phyloP scores from a whole-genome alignment of 2,113 vertebrate genomes.

The Noctilio leporinus region DNA sequence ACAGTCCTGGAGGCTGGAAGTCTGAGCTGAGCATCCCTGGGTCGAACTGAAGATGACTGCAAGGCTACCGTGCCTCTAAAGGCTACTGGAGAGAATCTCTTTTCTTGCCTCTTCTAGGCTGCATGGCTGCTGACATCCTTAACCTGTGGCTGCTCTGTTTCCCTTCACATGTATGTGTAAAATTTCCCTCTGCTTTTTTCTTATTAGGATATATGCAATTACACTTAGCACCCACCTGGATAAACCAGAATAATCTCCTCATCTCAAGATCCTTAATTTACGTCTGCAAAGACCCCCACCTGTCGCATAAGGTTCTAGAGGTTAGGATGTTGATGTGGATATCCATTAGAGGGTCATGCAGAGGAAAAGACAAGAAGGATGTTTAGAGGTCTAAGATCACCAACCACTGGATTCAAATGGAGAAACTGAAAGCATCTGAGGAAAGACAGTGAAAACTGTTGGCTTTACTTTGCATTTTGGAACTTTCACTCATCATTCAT shows the following conservation, averaged over 20 bases:
- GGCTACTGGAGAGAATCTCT: accelerated
- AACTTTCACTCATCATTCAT: neutral
- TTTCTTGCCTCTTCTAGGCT: neutral
- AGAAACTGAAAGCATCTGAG: neutral
- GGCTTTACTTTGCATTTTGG: neutral
- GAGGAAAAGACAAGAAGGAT: neutral
- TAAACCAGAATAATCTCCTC: neutral
- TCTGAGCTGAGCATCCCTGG: neutral
- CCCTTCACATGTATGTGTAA: neutral
- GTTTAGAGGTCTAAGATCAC: neutral
- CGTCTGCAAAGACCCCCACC: neutral
- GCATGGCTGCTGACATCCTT: neutral
- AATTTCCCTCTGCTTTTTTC: neutral
- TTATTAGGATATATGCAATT: neutral
- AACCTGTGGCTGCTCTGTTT: accelerated
- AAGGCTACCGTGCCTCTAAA: accelerated
- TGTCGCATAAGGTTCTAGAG: neutral
- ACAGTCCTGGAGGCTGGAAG: neutral
- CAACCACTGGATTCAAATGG: neutral
- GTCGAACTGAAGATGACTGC: neutral
- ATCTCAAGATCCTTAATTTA: neutral
- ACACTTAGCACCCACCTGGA: neutral
- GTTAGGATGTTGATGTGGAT: neutral
- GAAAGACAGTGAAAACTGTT: neutral
- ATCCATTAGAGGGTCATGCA: neutral